Base-by-base conservation (phyloP, 2,888 invertebrate species). In the Rhyacophila evoluta region DNA sequence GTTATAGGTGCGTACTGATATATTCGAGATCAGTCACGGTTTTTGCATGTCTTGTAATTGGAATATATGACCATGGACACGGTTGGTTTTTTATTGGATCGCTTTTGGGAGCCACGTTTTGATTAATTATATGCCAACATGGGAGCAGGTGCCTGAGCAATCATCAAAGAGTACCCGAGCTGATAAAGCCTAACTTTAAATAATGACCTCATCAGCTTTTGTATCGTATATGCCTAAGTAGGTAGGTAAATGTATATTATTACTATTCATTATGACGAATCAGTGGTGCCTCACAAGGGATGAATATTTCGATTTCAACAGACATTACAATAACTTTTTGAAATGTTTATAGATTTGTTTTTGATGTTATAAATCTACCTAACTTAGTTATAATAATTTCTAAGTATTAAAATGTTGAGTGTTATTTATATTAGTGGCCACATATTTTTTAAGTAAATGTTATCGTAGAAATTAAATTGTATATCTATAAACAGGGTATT, bases 111-210 rank as follows among this genome's bases (percentile, higher is more conserved):
- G 55, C 55, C 19, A 19, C 55, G 55, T 25, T 10, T 55, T 55
- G 55, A 55, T 55, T 55, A 55, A 55, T 55, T 55, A 55, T 55
- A 55, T 19, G 55, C 19, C 10, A 55, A 55, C 55, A 55, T 55
- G 55, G 8, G 25, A 55, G 19, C 55, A 55, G 55, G 55, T 55
- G 55, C 55, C 19, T 25, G 55, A 6, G 12, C 25, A 10, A 25
- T 55, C 19, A 55, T 55, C 55, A 19, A 55, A 55, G 25, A 55
- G 55, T 55, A 55, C 25, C 15, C 19, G 19, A 39, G 15, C 15
- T 12, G 15, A 25, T 55, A 55, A 19, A 55, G 10, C 55, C 15
- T 2, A 2, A 10, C 15, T 8, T 55, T 10, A 55, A 19, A 19
- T 55, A 25, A 55, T 55, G 55, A 55, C 19, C 55, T 55, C 55